Base-by-base conservation (phyloP, 2,888 invertebrate species). In the Drosophila neotestacea region DNA sequence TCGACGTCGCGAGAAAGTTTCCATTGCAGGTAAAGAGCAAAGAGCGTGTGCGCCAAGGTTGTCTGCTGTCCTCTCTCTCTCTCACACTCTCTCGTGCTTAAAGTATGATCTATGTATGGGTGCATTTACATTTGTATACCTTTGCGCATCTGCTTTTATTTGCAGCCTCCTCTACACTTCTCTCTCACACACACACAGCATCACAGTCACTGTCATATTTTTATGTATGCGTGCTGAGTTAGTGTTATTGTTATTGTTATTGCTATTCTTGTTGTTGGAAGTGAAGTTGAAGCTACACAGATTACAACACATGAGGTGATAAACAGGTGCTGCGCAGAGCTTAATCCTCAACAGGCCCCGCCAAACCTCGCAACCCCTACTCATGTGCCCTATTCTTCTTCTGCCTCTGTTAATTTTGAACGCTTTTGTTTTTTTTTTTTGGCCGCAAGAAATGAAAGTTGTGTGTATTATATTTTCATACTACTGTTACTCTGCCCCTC, bases 261-360 rank as follows among this genome's bases (percentile, higher is more conserved):
- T 56, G 61, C n/a, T 60, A 39, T 44, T 73, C 4, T 38, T 62
- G 64, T 47, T 68, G 66, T 56, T 69, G 55, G 38, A 63, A 62
- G 54, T 69, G 67, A 61, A 65, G 68, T 67, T 66, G 61, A 71
- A 66, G 75, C 87, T 72, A 70, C 80, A 64, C 83, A 76, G 80
- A 87, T 84, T 84, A 84, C 84, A 84, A 87, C 87, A 84, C 84
- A 84, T 79, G 76, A 85, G 79, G 84, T 84, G 84, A 85, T 84
- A 85, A 84, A 87, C 84, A 84, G 84, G 84, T 84, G 84, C 79
- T 71, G 79, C 73, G 67, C 70, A 62, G 63, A 39, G 82, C 68
- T 79, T 82, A 79, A 65, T 65, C 70, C 48, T n/a, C 52, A 11
- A 4, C 28, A 16, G 30, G 16, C 55, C 47, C 36, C 63, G 28